These are phyloP conservation scores for Myotis findleyi DNA, from an alignment of 2,797 vertebrate genomes.

Conservation along the genomic window DNA sequence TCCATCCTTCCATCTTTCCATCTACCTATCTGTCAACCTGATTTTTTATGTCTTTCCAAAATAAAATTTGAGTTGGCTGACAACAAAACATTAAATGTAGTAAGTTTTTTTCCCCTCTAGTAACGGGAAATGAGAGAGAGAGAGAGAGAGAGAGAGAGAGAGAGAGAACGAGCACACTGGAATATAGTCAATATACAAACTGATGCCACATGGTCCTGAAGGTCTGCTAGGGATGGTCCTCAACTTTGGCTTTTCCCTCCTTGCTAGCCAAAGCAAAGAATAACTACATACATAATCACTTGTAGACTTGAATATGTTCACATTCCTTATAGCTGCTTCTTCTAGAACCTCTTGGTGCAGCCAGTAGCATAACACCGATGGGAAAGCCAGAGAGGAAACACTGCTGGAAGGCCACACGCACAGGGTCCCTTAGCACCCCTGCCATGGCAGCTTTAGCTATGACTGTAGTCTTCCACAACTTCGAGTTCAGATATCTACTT, in stretches of 20 bases:
- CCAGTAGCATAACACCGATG: rapidly evolving
- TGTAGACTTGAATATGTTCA: background rate
- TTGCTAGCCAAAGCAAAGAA: background rate
- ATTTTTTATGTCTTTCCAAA: background rate
- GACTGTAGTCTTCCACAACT: background rate
- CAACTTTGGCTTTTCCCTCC: background rate
- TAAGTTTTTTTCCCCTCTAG: background rate
- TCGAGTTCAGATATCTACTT: background rate
- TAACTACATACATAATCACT: background rate
- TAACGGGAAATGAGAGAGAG: background rate
- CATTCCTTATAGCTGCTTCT: background rate
- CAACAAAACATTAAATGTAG: background rate
- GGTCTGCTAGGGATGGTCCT: background rate
- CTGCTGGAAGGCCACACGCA: background rate
- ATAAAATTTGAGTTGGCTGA: background rate
- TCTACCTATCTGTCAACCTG: too few relatives aligned
- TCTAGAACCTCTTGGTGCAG: background rate
- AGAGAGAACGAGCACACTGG: background rate
- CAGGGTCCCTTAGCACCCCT: background rate
- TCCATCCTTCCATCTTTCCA: too few relatives aligned
- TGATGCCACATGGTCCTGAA: rapidly evolving
- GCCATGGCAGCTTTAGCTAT: background rate
- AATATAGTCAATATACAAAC: background rate
- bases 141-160: background rate
- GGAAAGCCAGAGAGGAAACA: background rate